A percentile compares a stretch with the other conserved stretches of the same genome.
phyloP scores from a whole-genome alignment of 2,888 invertebrate genomes.

The Fabriciana adippe region DNA sequence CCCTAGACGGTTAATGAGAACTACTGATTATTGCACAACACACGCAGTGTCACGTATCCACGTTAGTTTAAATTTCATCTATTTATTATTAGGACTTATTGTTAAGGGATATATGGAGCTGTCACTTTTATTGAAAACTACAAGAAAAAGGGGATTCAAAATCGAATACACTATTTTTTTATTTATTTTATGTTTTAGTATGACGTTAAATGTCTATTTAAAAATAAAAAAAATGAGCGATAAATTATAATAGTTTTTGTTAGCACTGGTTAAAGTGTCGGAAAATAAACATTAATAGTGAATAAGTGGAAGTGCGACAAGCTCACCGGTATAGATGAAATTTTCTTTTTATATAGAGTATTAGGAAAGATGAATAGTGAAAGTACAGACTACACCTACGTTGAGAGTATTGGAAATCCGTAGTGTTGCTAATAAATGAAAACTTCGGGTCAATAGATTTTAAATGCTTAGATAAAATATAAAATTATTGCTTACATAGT shows the following conservation, averaged over 20 bases:
- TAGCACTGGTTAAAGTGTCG: conserved; percentile 1
- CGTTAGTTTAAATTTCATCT: conserved; percentile 44
- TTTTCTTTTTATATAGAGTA: conserved; percentile 16
- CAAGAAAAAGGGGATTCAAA: conserved; percentile 10
- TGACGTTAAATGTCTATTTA: conserved; percentile 7
- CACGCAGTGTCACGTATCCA: conserved; percentile 75
- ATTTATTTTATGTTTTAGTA: conserved; percentile 18
- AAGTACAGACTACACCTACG: conserved; percentile 24
- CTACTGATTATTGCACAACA: conserved; percentile 79
- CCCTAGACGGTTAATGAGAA: conserved; percentile 61
- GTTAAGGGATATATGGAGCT: conserved; percentile 32
- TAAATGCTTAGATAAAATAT: conserved; percentile 54
- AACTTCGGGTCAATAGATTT: conserved; percentile 39
- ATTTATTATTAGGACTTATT: conserved; percentile 38
- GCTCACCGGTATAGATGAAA: conserved; percentile 23
- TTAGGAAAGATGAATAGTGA: conserved; percentile 20
- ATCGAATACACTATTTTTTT: conserved; percentile 18
- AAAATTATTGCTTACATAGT: conserved; percentile 78
- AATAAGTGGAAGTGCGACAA: conserved; percentile 16
- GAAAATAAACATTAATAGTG: conserved; percentile 2
- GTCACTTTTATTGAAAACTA: conserved; percentile 24
- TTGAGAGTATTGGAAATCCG: conserved; percentile 25
- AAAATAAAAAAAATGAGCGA: conserved; percentile 10
- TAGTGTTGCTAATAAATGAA: conserved; percentile 32
- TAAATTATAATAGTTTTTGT: conserved; percentile 17